These are phyloP conservation scores for Ceriagrion tenellum DNA, from an alignment of 2,888 invertebrate species.

Conservation along the genomic window DNA sequence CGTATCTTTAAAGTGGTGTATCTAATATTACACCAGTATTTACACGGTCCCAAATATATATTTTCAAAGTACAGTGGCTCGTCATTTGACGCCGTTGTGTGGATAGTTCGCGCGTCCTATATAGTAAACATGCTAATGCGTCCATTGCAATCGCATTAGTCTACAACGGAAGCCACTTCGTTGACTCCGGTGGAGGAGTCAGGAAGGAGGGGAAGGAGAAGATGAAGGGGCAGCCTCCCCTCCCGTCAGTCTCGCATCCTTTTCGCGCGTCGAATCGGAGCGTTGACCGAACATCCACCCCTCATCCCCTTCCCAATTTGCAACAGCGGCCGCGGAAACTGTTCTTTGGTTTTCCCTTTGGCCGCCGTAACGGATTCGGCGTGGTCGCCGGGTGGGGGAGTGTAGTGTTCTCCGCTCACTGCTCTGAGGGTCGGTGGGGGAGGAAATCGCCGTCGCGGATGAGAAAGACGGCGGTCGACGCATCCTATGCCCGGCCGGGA, in stretches of 20 bases:
- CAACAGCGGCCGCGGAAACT: not conserved
- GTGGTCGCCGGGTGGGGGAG: not conserved
- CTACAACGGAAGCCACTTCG: not conserved
- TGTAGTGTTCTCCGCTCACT: too few species aligned
- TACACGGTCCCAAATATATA: too few species aligned
- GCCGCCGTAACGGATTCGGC: constrained; percentile 34
- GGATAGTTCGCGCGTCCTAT: too few species aligned
- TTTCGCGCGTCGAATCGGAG: not conserved
- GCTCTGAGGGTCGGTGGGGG: not conserved
- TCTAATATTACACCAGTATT: too few species aligned
- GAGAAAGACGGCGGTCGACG: not conserved
- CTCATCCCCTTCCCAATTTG: not conserved
- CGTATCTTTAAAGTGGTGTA: too few species aligned
- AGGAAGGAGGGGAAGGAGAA: not conserved
- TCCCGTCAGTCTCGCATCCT: not conserved
- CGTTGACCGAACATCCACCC: not conserved
- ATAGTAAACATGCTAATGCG: too few species aligned
- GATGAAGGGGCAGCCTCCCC: not conserved
- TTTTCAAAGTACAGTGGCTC: too few species aligned
- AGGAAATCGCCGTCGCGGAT: not conserved
- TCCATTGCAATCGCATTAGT: not conserved
- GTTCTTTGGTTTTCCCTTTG: constrained; percentile 7
- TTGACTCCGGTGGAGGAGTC: not conserved
- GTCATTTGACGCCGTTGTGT: too few species aligned
- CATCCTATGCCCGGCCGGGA: too few species aligned